Evolutionary conservation across 2,888 invertebrate species (phyloP).

Genomic region (Parapristionchus giblindavisi): DNA sequence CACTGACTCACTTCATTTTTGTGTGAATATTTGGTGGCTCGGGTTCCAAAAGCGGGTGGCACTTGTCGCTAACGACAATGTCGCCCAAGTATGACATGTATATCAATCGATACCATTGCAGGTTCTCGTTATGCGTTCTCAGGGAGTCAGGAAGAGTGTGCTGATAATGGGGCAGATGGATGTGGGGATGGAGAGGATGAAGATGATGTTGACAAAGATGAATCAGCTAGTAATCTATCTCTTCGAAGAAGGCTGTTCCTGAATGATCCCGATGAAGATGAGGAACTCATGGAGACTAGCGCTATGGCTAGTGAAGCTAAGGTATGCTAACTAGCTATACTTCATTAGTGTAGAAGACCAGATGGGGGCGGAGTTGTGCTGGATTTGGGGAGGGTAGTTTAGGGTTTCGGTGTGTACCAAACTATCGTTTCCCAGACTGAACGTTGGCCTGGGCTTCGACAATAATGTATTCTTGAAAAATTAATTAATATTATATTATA

Average conservation of each 20-base stretch:
- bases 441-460: neutral
- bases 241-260: constrained; percentile 14
- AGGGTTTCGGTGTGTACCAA: neutral
- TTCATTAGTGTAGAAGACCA: too few relatives aligned
- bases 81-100: too few relatives aligned
- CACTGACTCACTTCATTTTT: too few relatives aligned
- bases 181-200: too few relatives aligned
- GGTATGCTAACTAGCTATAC: neutral
- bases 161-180: too few relatives aligned
- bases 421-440: neutral
- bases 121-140: too few relatives aligned
- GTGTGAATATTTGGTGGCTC: too few relatives aligned
- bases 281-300: constrained; percentile 4
- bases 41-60: too few relatives aligned
- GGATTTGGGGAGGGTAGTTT: neutral
- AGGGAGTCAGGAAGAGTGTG: too few relatives aligned
- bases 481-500: neutral
- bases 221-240: constrained; percentile 29
- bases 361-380: neutral
- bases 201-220: too few relatives aligned
- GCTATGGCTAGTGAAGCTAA: neutral
- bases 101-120: too few relatives aligned
- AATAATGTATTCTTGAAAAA: neutral
- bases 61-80: too few relatives aligned
- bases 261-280: constrained; percentile 17